phyloP scores from a whole-genome alignment of 2,888 invertebrate genomes.

The Smittia sp. region DNA sequence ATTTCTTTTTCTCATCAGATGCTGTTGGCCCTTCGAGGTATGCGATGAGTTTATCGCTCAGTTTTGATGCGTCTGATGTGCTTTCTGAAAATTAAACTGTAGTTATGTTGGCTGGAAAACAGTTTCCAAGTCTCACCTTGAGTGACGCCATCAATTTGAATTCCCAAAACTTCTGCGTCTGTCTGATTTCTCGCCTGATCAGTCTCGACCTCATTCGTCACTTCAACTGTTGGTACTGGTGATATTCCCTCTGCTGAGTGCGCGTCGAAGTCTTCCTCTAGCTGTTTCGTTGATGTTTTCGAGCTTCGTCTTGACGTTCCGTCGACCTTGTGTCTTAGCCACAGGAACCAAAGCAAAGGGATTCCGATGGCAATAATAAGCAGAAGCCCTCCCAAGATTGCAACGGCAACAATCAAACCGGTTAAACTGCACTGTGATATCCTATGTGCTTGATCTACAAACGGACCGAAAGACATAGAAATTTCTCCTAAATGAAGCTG shows the following conservation, averaged over 20 bases:
- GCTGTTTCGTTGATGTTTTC: not conserved
- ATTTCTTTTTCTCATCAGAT: conserved; percentile 50
- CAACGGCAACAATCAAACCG: conserved; percentile 20
- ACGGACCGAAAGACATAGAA: no score
- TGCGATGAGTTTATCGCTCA: not conserved
- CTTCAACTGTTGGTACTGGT: not conserved
- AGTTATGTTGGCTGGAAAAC: not conserved
- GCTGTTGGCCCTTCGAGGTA: not conserved
- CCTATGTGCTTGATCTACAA: not conserved
- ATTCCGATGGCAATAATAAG: not conserved
- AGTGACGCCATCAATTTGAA: conserved; percentile 18
- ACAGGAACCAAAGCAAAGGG: not conserved
- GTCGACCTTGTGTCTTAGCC: not conserved
- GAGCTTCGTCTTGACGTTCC: not conserved
- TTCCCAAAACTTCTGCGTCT: not conserved
- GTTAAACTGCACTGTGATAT: not conserved
- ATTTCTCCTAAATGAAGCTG: no score
- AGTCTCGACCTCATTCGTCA: not conserved
- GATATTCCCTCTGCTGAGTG: not conserved
- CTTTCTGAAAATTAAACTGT: conserved; percentile 14
- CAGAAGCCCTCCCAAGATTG: not conserved
- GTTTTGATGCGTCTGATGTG: not conserved
- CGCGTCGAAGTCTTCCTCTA: not conserved
- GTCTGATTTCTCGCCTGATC: no score
- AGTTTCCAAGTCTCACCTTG: conserved; percentile 11